phyloP scores from a whole-genome alignment of 2,797 vertebrate species.

The Salarias fasciatus region DNA sequence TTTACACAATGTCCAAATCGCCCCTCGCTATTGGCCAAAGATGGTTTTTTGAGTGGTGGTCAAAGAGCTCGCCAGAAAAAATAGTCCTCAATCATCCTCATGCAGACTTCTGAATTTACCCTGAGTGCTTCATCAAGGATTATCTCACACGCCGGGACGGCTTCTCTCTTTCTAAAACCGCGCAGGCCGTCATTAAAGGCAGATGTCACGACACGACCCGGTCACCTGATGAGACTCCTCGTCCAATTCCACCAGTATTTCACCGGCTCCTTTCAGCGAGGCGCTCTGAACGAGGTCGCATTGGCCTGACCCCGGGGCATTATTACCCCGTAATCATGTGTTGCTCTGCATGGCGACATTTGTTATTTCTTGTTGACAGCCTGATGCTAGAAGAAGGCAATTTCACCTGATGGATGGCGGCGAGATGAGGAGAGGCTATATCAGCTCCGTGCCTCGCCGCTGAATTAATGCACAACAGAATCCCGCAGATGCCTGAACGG shows the following conservation, averaged over 20 bases:
- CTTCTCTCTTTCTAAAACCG: neutral
- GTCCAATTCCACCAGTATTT: constrained; percentile 21
- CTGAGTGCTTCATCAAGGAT: too few relatives aligned
- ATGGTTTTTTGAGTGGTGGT: constrained; percentile 17
- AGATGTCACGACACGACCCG: neutral
- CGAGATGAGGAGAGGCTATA: constrained; percentile 55
- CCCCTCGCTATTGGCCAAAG: neutral
- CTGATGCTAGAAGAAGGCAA: constrained; percentile 73
- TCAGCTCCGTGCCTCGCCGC: constrained; percentile 51
- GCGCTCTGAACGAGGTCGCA: constrained; percentile 58
- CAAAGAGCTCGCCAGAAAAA: constrained; percentile 10
- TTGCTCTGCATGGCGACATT: constrained; percentile 72
- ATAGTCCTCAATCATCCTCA: neutral
- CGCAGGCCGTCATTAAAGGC: neutral
- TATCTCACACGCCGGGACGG: neutral
- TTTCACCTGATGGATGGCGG: constrained; percentile 77
- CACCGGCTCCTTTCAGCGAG: constrained; percentile 37
- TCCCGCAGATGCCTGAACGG: constrained; percentile 36
- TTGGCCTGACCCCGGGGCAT: constrained; percentile 64
- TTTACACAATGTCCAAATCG: constrained; percentile 53
- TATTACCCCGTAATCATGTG: constrained; percentile 76
- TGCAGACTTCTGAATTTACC: neutral
- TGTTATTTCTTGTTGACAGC: constrained; percentile 73
- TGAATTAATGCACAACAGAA: constrained; percentile 70
- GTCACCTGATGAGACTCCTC: constrained; percentile 27